Base-by-base conservation (phyloP, 2,797 vertebrate species). In the Catostomus latipinnis region DNA sequence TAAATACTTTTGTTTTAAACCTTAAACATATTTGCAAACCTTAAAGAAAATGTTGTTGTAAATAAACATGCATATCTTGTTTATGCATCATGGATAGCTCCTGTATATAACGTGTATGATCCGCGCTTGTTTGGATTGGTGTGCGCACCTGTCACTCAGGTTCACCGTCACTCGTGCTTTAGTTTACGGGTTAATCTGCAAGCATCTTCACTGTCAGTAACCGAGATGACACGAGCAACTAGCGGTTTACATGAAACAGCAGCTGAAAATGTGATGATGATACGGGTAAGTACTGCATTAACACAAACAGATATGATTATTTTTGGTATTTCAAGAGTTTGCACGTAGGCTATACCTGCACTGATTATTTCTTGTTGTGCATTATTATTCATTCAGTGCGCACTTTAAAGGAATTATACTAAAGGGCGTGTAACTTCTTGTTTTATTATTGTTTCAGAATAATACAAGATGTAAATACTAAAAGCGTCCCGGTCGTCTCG, bases 191-290 rank as follows among this genome's bases (percentile, higher is more conserved):
- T 87, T 86, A 74, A 86, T 83, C 78, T 84, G 82, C 81, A 81
- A 68, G 74, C 80, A 86, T 89, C 85, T 88, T 88, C 88, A 88
- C 76, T 80, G n/a, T 78, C 79, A 7, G 71, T 83, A 85, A 86
- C 57, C 76, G 81, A 79, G 65, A 86, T 43, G 81, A 70, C 84
- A 73, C 79, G 78, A 76, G 84, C 81, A 86, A 78, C 79, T 54
- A 78, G 67, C 82, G 78, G 46, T 67, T 22, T 6, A 68, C 16
- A 69, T 83, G 62, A 65, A 71, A 48, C 75, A 66, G 60, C 60
- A 68, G 76, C 56, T 67, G 88, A 91, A 88, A 85, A 92, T 93
- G 91, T 92, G 53, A 91, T 81, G 53, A 91, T 81, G 61, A 57
- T 11, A 14, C 34, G 14, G 66, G 70, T 73, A 71, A 45, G 50